These are phyloP conservation scores for Acanthurus lineatus DNA, from an alignment of 2,797 vertebrate genomes.

Conservation along the genomic window DNA sequence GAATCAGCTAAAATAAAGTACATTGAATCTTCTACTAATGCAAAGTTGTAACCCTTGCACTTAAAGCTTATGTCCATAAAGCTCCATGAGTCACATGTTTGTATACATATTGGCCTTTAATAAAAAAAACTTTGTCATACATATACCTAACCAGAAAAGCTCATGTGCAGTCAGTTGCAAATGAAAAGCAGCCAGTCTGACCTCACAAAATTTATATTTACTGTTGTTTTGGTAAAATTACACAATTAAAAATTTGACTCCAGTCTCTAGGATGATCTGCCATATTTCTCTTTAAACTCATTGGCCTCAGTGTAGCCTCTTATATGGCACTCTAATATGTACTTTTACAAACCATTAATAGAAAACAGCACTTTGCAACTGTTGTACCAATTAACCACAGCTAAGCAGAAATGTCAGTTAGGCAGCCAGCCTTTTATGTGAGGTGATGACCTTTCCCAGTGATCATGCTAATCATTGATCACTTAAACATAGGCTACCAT, in stretches of 20 bases:
- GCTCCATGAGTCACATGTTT: neutral
- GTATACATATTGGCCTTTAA: neutral
- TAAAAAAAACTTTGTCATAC: neutral
- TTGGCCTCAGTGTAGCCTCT: neutral
- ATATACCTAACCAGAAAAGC: neutral
- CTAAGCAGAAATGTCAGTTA: slow-evolving; percentile 40
- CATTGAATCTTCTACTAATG: slow-evolving; percentile 31
- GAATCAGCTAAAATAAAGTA: slow-evolving; percentile 44
- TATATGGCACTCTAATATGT: slow-evolving; percentile 9
- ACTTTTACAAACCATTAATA: slow-evolving; percentile 26
- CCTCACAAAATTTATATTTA: neutral
- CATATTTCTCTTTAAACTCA: neutral
- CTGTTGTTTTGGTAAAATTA: neutral
- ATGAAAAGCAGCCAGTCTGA: neutral
- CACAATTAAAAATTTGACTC: neutral
- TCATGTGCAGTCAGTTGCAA: neutral
- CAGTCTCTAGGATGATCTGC: slow-evolving; percentile 14
- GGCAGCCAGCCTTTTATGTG: slow-evolving; percentile 43
- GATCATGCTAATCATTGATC: slow-evolving; percentile 73
- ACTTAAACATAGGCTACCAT: slow-evolving; percentile 59
- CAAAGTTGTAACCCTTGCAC: neutral
- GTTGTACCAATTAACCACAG: slow-evolving; percentile 49
- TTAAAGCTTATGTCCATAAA: slow-evolving; percentile 31
- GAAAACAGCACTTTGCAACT: slow-evolving; percentile 52
- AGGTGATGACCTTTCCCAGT: slow-evolving; percentile 66